Evolutionary conservation across 2,888 invertebrate species (phyloP).

Genomic region (Drepanosiphum platanoidis): DNA sequence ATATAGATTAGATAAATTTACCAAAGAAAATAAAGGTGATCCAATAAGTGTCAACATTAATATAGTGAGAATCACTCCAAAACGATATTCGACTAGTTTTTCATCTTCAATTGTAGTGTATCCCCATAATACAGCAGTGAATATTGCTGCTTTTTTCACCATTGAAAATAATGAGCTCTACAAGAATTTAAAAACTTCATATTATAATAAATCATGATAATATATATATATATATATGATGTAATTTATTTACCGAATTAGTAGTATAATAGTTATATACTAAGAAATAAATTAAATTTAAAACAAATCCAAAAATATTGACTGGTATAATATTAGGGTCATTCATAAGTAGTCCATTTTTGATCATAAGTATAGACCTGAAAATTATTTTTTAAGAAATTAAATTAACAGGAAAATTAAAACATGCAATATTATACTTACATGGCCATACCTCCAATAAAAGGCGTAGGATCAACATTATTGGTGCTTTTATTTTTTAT

Average conservation of each 20-base stretch:
- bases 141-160: slow-evolving; percentile 70
- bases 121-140: slow-evolving; percentile 72
- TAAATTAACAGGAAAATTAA: not conserved
- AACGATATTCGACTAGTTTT: slow-evolving; percentile 74
- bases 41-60: slow-evolving; percentile 76
- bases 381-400: slow-evolving; percentile 65
- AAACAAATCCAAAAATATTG: slow-evolving; percentile 77
- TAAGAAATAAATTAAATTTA: slow-evolving; percentile 76
- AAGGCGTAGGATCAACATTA: slow-evolving; percentile 76
- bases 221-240: not conserved
- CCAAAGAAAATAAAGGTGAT: slow-evolving; percentile 77
- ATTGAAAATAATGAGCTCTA: slow-evolving; percentile 65
- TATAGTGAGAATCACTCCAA: slow-evolving; percentile 77
- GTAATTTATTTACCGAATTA: slow-evolving; percentile 66
- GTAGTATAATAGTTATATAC: slow-evolving; percentile 76
- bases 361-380: slow-evolving; percentile 80
- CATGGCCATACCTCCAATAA: slow-evolving; percentile 81
- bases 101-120: slow-evolving; percentile 77
- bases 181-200: not conserved
- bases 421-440: slow-evolving; percentile 69
- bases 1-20: slow-evolving; percentile 67
- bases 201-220: not conserved
- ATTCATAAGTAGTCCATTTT: slow-evolving; percentile 78
- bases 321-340: slow-evolving; percentile 82
- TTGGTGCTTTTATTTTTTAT: slow-evolving; percentile 76